Evolutionary conservation across 2,888 invertebrate species (phyloP).

Genomic region (Dolichopus griseipennis): DNA sequence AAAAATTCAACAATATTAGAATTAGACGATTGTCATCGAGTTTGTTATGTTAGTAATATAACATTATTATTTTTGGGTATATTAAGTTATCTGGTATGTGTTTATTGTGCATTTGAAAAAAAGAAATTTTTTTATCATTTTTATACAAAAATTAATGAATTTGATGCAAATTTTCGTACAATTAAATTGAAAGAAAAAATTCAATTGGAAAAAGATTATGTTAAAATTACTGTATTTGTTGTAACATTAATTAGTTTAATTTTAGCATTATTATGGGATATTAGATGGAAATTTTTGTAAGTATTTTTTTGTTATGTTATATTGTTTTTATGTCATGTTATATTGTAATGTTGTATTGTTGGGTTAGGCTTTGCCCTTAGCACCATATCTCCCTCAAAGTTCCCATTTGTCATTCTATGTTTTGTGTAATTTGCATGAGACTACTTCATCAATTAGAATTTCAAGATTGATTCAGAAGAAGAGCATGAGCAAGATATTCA

Average conservation of each 20-base stretch:
- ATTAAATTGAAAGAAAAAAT: neutral
- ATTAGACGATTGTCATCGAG: constrained; percentile 30
- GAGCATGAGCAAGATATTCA: too few relatives aligned
- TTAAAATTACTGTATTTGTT: neutral
- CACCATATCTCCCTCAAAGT: too few relatives aligned
- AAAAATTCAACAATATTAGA: constrained; percentile 22
- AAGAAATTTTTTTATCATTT: neutral
- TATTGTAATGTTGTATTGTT: too few relatives aligned
- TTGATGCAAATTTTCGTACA: neutral
- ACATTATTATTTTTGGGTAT: constrained; percentile 27
- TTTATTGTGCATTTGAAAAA: neutral
- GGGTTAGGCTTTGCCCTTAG: too few relatives aligned
- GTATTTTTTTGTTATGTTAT: too few relatives aligned
- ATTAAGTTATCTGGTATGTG: neutral
- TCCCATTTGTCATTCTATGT: too few relatives aligned
- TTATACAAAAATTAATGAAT: neutral
- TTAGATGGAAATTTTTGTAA: neutral
- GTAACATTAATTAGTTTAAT: neutral
- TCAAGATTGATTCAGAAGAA: too few relatives aligned
- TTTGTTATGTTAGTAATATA: constrained; percentile 33
- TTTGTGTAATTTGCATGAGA: too few relatives aligned
- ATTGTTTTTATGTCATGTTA: too few relatives aligned
- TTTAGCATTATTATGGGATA: neutral
- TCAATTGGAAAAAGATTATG: constrained; percentile 3
- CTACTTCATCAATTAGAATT: too few relatives aligned